Conservation (phyloP, 2,888 invertebrate genomes). For the Belgica antarctica region DNA sequence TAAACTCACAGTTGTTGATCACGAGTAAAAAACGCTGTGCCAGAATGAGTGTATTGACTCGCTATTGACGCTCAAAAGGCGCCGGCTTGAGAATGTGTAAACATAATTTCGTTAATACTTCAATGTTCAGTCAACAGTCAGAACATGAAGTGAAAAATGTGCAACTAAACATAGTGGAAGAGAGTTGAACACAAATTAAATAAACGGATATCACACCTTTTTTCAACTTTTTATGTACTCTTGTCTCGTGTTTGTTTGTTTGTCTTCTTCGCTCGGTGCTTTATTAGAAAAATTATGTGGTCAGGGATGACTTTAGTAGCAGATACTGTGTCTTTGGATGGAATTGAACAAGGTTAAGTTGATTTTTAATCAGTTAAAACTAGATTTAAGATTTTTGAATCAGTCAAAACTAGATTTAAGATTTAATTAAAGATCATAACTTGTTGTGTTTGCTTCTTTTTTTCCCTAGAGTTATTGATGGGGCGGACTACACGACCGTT, state of each 20-base stretch:
- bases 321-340: too few species aligned
- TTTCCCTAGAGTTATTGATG: too few species aligned
- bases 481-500: too few species aligned
- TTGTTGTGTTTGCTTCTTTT: too few species aligned
- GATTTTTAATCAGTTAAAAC: too few species aligned
- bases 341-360: too few species aligned
- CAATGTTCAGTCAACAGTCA: slow-evolving; percentile 37
- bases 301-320: too few species aligned
- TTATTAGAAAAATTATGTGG: slow-evolving; percentile 1
- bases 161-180: not conserved
- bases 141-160: slow-evolving; percentile 2
- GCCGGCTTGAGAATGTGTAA: slow-evolving; percentile 42
- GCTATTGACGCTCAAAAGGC: slow-evolving; percentile 29
- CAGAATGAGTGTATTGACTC: slow-evolving; percentile 14
- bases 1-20: too few species aligned
- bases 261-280: too few species aligned
- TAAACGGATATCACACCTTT: slow-evolving; percentile 31
- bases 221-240: slow-evolving; percentile 18
- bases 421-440: too few species aligned
- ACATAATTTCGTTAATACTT: slow-evolving; percentile 35
- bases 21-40: not conserved
- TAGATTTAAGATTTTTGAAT: too few species aligned
- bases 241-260: slow-evolving; percentile 13
- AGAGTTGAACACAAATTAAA: slow-evolving; percentile 26
- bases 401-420: too few species aligned